Conservation (phyloP, 2,888 invertebrate species). For the Rhingia rostrata region DNA sequence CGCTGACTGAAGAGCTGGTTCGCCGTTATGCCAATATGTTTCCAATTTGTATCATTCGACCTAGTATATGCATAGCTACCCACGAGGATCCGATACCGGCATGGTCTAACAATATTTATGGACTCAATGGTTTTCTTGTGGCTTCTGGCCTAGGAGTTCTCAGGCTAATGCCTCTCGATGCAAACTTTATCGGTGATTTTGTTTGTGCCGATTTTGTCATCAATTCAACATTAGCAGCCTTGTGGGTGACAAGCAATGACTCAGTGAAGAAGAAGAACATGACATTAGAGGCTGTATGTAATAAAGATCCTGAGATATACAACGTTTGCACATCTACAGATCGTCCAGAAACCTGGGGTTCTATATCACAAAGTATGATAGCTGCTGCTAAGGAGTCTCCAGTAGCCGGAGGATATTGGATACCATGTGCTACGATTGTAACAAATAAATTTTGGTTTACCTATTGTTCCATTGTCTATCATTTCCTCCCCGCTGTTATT, state of each 20-base stretch:
- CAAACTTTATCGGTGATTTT: slow-evolving; percentile 69
- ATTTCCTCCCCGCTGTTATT: slow-evolving; percentile 75
- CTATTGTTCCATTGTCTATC: slow-evolving; percentile 75
- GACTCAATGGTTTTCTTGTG: slow-evolving; percentile 75
- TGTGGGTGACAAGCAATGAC: slow-evolving; percentile 75
- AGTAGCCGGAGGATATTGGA: slow-evolving; percentile 68
- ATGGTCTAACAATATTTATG: slow-evolving; percentile 76
- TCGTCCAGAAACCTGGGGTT: slow-evolving; percentile 68
- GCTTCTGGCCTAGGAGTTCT: slow-evolving; percentile 75
- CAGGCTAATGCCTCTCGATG: slow-evolving; percentile 60
- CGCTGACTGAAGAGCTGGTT: slow-evolving; percentile 77
- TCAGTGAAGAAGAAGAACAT: not conserved
- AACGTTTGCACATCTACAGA: slow-evolving; percentile 69
- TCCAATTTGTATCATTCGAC: slow-evolving; percentile 76
- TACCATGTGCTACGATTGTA: slow-evolving; percentile 65
- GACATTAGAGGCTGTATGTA: not conserved
- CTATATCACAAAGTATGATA: slow-evolving; percentile 36
- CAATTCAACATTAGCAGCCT: slow-evolving; percentile 76
- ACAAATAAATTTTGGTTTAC: slow-evolving; percentile 61
- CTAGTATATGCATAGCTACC: slow-evolving; percentile 76
- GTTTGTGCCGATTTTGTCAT: slow-evolving; percentile 77
- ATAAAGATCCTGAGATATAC: slow-evolving; percentile 73
- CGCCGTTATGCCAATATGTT: slow-evolving; percentile 69
- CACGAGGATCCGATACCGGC: slow-evolving; percentile 77
- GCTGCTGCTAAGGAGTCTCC: slow-evolving; percentile 51